A percentile compares a stretch with the other conserved stretches of the same genome.
phyloP scores from a whole-genome alignment of 2,113 vertebrate genomes.

The Heterotilapia buettikoferi region DNA sequence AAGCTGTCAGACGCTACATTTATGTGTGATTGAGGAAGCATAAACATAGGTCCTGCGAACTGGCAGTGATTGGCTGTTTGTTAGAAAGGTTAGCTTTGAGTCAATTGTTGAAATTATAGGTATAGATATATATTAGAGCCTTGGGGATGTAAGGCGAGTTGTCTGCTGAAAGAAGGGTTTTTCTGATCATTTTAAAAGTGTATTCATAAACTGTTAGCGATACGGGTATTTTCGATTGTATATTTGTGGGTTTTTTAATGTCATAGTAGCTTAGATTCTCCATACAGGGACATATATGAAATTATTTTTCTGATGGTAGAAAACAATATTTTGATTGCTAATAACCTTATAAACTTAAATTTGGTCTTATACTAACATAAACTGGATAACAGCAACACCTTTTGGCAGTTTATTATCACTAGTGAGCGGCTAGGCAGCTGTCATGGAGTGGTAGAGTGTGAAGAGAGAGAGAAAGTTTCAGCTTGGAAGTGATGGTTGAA shows the following conservation, averaged over 20 bases:
- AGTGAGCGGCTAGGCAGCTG: neutral
- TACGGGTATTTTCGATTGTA: neutral
- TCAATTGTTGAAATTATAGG: neutral
- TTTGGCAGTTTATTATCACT: neutral
- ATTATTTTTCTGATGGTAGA: neutral
- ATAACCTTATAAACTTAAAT: neutral
- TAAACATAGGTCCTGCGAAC: neutral
- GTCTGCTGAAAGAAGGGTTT: neutral
- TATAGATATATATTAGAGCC: neutral
- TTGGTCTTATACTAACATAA: neutral
- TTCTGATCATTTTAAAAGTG: neutral
- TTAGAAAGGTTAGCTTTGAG: neutral
- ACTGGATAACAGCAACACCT: neutral
- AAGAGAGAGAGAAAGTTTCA: constrained; percentile 17
- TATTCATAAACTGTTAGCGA: neutral
- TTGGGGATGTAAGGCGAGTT: neutral
- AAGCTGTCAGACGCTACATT: neutral
- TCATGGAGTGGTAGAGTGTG: neutral
- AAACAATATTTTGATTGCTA: neutral
- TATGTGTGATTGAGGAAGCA: neutral
- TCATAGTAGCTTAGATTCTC: neutral
- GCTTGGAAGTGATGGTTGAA: constrained; percentile 1
- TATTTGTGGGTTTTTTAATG: neutral
- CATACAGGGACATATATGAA: neutral
- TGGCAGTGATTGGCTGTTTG: neutral